These are phyloP conservation scores for Simalia tracyae DNA, from an alignment of 2,797 vertebrate species.

Conservation along the genomic window DNA sequence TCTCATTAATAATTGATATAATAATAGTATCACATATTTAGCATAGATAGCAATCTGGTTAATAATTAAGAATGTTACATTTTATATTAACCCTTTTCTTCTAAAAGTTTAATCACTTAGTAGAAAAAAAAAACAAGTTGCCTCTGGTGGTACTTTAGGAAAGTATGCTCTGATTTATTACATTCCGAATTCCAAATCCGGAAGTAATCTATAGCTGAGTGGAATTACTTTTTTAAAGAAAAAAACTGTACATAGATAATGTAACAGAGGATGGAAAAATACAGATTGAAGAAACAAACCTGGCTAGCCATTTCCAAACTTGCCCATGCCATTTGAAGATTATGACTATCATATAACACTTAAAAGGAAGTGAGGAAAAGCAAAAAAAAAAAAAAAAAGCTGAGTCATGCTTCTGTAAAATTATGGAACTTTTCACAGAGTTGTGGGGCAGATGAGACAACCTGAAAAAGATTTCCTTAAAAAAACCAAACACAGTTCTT, in stretches of 20 bases:
- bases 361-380: slow-evolving; percentile 23
- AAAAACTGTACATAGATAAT: slow-evolving; percentile 19
- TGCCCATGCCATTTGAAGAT: neutral
- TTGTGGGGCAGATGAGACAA: neutral
- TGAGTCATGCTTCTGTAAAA: neutral
- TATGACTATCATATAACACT: neutral
- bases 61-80: neutral
- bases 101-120: rapidly evolving
- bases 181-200: neutral
- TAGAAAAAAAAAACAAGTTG: neutral
- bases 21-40: neutral
- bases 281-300: slow-evolving; percentile 51
- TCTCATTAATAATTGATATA: neutral
- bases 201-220: neutral
- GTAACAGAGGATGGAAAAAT: slow-evolving; percentile 61
- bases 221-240: neutral
- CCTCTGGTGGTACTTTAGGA: neutral
- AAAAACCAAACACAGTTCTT: neutral
- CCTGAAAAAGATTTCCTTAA: neutral
- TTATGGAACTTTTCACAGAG: slow-evolving; percentile 5
- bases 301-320: neutral
- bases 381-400: slow-evolving; percentile 23
- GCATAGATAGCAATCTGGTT: neutral
- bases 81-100: neutral
- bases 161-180: neutral